phyloP scores from a whole-genome alignment of 2,113 vertebrate species.

The Sebastes fasciatus region DNA sequence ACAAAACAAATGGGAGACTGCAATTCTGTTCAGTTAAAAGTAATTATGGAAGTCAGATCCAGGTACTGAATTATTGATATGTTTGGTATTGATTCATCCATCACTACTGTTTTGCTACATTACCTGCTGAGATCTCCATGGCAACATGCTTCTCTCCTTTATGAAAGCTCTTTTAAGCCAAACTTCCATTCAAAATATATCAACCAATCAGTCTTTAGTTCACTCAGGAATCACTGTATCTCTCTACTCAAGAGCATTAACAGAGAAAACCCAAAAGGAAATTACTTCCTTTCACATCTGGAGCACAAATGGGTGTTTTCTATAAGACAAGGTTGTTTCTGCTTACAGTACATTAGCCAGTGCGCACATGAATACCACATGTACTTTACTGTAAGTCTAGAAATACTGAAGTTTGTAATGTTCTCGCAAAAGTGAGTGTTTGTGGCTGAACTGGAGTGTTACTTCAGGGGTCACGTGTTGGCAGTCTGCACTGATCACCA shows the following conservation, averaged over 20 bases:
- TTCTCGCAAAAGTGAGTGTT: no score
- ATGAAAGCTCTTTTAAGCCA: no score
- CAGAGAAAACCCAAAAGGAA: background rate
- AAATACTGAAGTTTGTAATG: background rate
- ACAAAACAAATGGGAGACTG: background rate
- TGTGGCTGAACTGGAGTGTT: no score
- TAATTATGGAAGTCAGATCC: background rate
- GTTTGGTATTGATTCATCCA: background rate
- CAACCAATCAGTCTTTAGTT: background rate
- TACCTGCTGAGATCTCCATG: background rate
- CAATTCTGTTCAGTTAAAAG: background rate
- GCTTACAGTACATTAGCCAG: background rate
- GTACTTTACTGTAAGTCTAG: no score
- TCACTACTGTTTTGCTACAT: background rate
- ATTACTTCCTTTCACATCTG: background rate
- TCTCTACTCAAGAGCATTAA: background rate
- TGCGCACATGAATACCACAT: background rate
- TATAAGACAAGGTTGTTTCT: background rate
- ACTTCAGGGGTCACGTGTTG: background rate
- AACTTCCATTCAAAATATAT: no score
- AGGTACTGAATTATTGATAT: background rate
- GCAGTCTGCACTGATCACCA: background rate
- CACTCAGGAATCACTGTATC: background rate
- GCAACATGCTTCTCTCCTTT: no score
- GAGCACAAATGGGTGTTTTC: background rate